These are phyloP conservation scores for Prinia subflava DNA, from an alignment of 2,113 vertebrate species.

Conservation along the genomic window DNA sequence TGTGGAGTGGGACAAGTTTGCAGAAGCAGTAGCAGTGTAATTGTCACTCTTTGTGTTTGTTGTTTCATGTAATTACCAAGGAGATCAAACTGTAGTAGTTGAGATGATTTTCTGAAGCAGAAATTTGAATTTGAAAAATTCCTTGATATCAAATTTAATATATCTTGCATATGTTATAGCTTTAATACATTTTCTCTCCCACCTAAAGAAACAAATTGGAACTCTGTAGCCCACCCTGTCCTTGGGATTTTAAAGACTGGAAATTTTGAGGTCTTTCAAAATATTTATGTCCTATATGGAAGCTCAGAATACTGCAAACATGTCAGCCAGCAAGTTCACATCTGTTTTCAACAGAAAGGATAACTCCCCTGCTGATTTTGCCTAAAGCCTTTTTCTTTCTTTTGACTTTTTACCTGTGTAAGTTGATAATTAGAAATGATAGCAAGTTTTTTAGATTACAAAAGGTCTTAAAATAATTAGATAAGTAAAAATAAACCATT, in stretches of 20 bases:
- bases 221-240: neutral
- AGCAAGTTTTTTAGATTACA: neutral
- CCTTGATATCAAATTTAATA: neutral
- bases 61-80: neutral
- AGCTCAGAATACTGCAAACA: neutral
- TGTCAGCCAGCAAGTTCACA: slow-evolving; percentile 30
- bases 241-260: neutral
- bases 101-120: neutral
- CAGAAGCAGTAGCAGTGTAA: neutral
- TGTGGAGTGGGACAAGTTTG: neutral
- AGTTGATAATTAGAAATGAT: slow-evolving; percentile 36
- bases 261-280: neutral
- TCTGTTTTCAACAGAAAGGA: slow-evolving; percentile 40
- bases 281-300: neutral
- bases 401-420: slow-evolving; percentile 25
- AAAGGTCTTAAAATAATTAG: neutral
- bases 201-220: neutral
- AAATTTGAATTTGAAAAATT: neutral
- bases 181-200: neutral
- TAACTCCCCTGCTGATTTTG: slow-evolving; percentile 22
- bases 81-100: neutral
- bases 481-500: neutral
- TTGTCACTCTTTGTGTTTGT: neutral
- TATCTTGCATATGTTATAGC: neutral
- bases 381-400: slow-evolving; percentile 34